Evolutionary conservation across 2,113 vertebrate species (phyloP).

Genomic region (Otolemur garnettii): DNA sequence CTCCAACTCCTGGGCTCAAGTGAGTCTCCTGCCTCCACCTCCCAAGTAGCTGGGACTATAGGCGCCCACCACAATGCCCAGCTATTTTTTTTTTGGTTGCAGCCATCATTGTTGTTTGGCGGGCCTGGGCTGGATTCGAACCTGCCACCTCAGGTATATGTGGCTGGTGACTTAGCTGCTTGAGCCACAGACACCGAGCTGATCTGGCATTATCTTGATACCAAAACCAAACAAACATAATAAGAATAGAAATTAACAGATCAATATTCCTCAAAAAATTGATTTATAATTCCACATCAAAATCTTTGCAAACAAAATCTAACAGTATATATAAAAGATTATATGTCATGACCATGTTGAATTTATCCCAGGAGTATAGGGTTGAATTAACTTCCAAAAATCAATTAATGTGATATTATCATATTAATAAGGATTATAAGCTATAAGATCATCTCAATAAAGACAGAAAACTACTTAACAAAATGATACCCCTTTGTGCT

Average conservation of each 20-base stretch:
- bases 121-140: no score
- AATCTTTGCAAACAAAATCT: not conserved
- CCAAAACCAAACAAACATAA: no score
- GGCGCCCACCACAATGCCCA: no score
- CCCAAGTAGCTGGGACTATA: no score
- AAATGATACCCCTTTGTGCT: constrained; percentile 28
- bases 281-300: not conserved
- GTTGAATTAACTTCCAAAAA: constrained; percentile 36
- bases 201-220: no score
- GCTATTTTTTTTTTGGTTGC: no score
- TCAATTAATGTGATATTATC: not conserved
- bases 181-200: no score
- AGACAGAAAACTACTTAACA: constrained; percentile 43
- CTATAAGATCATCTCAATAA: not conserved
- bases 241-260: constrained; percentile 42
- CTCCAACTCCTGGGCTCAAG: no score
- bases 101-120: no score
- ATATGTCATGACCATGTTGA: not conserved
- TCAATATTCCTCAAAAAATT: not conserved
- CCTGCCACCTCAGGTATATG: no score
- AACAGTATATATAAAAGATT: not conserved
- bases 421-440: constrained; percentile 29
- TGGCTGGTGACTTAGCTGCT: no score
- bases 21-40: no score
- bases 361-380: constrained; percentile 1